Evolutionary conservation across 1,140 invertebrate genomes (phyloP).

Genomic region (Neuroterus valhalla): DNA sequence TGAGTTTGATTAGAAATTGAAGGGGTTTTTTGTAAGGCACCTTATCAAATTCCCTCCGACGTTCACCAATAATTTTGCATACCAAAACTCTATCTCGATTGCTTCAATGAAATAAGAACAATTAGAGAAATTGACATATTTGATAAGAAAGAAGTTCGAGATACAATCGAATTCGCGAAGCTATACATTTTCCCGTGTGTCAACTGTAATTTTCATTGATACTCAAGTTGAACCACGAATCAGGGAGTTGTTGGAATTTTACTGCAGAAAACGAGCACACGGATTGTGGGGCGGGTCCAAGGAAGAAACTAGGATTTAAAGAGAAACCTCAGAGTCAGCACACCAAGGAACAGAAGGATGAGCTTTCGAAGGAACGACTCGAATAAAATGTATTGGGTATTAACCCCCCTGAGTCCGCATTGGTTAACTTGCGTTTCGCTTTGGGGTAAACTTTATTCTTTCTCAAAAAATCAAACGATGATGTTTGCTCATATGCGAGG

Average conservation of each 20-base stretch:
- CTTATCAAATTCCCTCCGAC: too few relatives aligned
- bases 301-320: constrained; percentile 16
- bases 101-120: too few relatives aligned
- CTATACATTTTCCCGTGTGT: not conserved
- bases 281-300: not conserved
- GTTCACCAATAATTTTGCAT: too few relatives aligned
- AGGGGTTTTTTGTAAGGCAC: too few relatives aligned
- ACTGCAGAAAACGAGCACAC: not conserved
- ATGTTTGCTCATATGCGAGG: too few relatives aligned
- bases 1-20: too few relatives aligned
- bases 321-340: constrained; percentile 15
- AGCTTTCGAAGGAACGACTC: not conserved
- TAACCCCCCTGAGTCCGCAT: not conserved
- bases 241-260: constrained; percentile 27
- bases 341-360: constrained; percentile 21
- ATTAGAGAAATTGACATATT: too few relatives aligned
- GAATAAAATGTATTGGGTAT: constrained; percentile 28
- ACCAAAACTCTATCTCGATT: too few relatives aligned
- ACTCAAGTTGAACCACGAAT: constrained; percentile 14
- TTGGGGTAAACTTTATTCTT: constrained; percentile 21
- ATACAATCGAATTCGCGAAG: constrained; percentile 3
- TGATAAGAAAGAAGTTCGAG: too few relatives aligned
- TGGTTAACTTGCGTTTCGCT: constrained; percentile 21
- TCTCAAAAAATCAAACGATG: too few relatives aligned
- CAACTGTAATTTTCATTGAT: constrained; percentile 11